These are phyloP conservation scores for Syngnathus acus DNA, from an alignment of 2,797 vertebrate genomes.

Conservation along the genomic window DNA sequence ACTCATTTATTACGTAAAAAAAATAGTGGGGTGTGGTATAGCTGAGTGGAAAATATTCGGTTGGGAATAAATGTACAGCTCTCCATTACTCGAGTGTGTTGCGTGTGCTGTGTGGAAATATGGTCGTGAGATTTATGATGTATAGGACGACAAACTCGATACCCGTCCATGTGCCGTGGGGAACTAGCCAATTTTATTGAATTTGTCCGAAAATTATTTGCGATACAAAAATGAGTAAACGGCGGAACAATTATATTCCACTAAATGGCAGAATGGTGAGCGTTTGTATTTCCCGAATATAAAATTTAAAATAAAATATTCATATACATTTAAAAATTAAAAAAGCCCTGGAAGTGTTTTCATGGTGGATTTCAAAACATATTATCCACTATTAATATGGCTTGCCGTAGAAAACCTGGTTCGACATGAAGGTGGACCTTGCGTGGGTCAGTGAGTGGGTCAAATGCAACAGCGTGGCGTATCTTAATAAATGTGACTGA, in stretches of 20 bases:
- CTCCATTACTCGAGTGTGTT: conserved; percentile 77
- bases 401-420: neutral
- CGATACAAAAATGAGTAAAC: neutral
- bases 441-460: neutral
- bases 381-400: neutral
- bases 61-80: conserved; percentile 90
- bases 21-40: conserved; percentile 52
- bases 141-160: neutral
- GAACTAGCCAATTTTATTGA: neutral
- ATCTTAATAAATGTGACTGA: neutral
- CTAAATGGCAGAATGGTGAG: neutral
- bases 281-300: neutral
- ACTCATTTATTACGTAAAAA: conserved; percentile 79
- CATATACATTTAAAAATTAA: too few species aligned
- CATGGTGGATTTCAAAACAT: neutral
- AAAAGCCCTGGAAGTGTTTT: neutral
- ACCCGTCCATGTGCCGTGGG: neutral
- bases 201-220: neutral
- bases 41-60: conserved; percentile 96
- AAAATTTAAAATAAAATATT: neutral
- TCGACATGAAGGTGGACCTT: neutral
- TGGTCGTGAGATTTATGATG: neutral
- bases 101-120: neutral
- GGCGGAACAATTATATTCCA: neutral
- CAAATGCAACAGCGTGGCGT: neutral